Base-by-base conservation (phyloP, 2,888 invertebrate genomes). In the Choristoneura rosaceana region DNA sequence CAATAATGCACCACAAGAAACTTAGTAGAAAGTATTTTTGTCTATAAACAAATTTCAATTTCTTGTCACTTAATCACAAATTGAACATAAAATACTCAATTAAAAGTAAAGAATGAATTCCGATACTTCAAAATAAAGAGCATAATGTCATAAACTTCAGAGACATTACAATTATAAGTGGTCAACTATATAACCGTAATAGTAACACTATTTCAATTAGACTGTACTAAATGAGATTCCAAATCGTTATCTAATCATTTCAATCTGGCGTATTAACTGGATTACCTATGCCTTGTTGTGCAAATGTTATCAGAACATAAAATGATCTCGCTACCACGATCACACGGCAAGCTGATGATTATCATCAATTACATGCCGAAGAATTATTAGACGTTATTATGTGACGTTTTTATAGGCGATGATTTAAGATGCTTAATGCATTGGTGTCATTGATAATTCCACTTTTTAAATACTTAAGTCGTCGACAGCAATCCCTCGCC, bases 201-300 rank as follows among this genome's bases (percentile, higher is more conserved):
- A 43, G 12, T 62, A 62, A 33, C 62, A 43, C 33, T 0, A 12
- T 38, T 61, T 50, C 34, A 34, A 50, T 34, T 47, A 25, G 33
- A 25, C 63, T 47, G 43, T 61, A 43, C 25, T 34, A 15, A 47
- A 15, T 50, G 38, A n/a, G 34, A 59, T 59, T 61, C 41, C 15
- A 64, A 70, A 60, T 43, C 17, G 50, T 67, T 71, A 71, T 62
- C 67, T 67, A n/a, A 67, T 71, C 62, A 45, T 66, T 61, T 47
- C 47, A 67, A 67, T 62, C 55, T 62, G 17, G 38, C 4, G 34
- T 62, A 55, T 67, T 62, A 25, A 25, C 3, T 15, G 62, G 62
- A 58, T 58, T 58, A n/a, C n/a, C n/a, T n/a, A 55, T 15, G 60
- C n/a, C 67, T 67, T 7, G 61, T 17, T 62, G 61, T 45, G 55